Evolutionary conservation across 2,113 vertebrate genomes (phyloP), one percentile per base, ranked within the genome.

Genomic region (Burhinus oedicnemus): DNA sequence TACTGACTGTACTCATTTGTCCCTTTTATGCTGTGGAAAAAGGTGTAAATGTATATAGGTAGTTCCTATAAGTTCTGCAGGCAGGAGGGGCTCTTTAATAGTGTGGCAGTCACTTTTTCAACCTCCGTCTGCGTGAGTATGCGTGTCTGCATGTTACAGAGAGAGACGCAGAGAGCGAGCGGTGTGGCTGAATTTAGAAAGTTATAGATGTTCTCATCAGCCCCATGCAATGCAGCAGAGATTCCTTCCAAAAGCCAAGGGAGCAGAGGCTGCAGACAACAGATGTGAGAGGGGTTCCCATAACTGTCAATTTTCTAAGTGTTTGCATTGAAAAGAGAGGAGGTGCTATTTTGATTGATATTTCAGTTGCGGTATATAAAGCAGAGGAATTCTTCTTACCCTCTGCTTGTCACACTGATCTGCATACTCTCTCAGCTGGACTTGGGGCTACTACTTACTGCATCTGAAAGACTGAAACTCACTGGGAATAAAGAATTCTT

Each of bases 171-270:
- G 81, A 71, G 95, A 55, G 85, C 42, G 49, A 91, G 95, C 81
- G 3, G 57, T 74, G 97, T 12, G 4, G 97, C 98, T 98, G 97
- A 98, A 98, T 98, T 98, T 98, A 98, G 98, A 98, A 98, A 97
- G 96, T 97, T 91, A 97, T 97, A 98, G 98, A 98, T 98, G 97
- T 95, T 97, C 97, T 98, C 98, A 98, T 97, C 96, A 96, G 98
- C 98, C 95, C 93, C 98, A 97, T 98, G 98, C 97, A 98, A 98
- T 97, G 98, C 94, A 97, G 94, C 70, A 96, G 97, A 98, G 98
- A 98, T 98, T 98, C 98, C 98, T 98, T 98, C 98, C 98, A 98
- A 98, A 97, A 97, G 98, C 96, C 95, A 97, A 97, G 91, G 96
- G 98, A 98, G 97, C 96, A 98, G 97, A 75, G 89, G 97, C 97